Conservation (phyloP, 2,888 invertebrate genomes). For the Drosophila antonietae region DNA sequence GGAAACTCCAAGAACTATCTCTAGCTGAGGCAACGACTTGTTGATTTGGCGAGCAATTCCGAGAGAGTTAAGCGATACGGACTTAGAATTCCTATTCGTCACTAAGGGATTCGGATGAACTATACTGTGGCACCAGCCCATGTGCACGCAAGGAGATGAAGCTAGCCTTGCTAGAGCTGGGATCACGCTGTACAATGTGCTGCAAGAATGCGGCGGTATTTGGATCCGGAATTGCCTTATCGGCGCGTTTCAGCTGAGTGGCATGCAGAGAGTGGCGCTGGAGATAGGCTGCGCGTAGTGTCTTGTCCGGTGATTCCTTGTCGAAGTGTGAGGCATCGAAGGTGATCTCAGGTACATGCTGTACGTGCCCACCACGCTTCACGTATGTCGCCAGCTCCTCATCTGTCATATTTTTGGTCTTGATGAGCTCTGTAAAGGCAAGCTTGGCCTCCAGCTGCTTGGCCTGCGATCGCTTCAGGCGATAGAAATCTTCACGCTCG, state of each 20-base stretch:
- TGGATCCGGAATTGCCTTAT: neutral
- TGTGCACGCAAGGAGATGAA: constrained; percentile 4
- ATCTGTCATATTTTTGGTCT: constrained; percentile 53
- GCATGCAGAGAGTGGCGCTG: constrained; percentile 12
- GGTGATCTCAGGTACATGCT: constrained; percentile 51
- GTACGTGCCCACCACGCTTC: neutral
- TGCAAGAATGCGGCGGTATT: neutral
- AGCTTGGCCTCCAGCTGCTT: constrained; percentile 76
- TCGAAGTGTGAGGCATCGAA: constrained; percentile 48
- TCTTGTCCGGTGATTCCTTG: neutral
- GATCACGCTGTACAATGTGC: neutral
- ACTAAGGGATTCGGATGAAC: neutral
- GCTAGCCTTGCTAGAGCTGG: constrained; percentile 21
- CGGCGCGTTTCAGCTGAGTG: neutral
- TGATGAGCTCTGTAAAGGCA: constrained; percentile 66
- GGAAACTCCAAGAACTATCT: too few relatives aligned
- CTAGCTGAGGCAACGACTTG: too few relatives aligned
- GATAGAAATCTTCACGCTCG: constrained; percentile 81
- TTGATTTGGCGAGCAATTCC: neutral
- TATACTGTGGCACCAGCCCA: accelerated
- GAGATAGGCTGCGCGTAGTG: neutral
- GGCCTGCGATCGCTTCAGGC: constrained; percentile 79
- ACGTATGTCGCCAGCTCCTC: constrained; percentile 44
- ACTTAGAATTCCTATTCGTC: neutral
- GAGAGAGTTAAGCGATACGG: neutral